Conservation (phyloP, 2,888 invertebrate genomes). For the Geophilus truncorum region DNA sequence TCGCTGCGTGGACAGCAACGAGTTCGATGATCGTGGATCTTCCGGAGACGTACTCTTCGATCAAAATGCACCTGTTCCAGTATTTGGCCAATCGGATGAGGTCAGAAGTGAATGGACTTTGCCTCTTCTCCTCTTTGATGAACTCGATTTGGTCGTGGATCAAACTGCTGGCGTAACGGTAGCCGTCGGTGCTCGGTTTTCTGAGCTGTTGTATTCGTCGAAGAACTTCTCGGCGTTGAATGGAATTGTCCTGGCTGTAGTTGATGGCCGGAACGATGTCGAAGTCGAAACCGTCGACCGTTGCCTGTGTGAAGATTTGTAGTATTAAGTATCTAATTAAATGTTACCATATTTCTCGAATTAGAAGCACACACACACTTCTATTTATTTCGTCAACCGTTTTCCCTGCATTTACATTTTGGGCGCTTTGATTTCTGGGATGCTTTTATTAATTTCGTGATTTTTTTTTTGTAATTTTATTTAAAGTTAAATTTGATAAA, state of each 20-base stretch:
- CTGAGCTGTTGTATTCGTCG: background rate
- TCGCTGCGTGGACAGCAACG: background rate
- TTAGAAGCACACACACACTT: too few relatives aligned
- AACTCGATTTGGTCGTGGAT: background rate
- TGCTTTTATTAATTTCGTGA: too few relatives aligned
- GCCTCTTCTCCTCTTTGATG: background rate
- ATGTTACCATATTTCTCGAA: too few relatives aligned
- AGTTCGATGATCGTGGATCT: background rate
- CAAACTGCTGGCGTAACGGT: too few relatives aligned
- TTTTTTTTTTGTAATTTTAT: too few relatives aligned
- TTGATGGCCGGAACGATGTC: background rate
- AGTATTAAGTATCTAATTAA: too few relatives aligned
- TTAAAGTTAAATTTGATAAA: too few relatives aligned
- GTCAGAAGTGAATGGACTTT: background rate
- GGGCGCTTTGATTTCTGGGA: too few relatives aligned
- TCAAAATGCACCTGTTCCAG: background rate
- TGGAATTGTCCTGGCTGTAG: background rate
- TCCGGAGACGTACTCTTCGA: background rate
- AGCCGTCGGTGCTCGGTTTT: background rate
- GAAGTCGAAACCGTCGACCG: background rate
- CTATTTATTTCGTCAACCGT: too few relatives aligned
- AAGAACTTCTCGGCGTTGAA: background rate
- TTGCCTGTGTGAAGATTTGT: too few relatives aligned
- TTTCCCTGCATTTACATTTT: too few relatives aligned
- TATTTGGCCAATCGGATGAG: background rate